Evolutionary conservation across 2,113 vertebrate genomes (phyloP), one percentile per base, ranked within the genome.

Genomic region (Haemorhous mexicanus): DNA sequence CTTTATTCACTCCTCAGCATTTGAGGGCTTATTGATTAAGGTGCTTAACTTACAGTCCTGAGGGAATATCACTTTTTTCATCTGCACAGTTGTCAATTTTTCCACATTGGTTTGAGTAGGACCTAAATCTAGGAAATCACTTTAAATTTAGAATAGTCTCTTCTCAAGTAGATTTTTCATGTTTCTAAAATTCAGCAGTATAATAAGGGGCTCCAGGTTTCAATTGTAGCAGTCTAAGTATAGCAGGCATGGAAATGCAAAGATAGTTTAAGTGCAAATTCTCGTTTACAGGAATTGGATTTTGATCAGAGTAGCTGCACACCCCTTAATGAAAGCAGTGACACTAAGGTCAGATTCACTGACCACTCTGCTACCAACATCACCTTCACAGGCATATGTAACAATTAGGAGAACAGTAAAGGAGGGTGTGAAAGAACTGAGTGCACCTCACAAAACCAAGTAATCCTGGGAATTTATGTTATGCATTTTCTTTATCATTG

Each of bases 1-100:
- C 84, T 95, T 95, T 96, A 87, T 92, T 95, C 17, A 90, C 56
- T 89, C 58, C 78, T 81, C 35, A 61, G 13, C 4, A 78, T 93
- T 84, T 67, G 52, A 76, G n/a, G 62, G 32, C 18, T 88, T 77
- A 69, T 89, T 68, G 67, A 49, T 84, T 93, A 87, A 90, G 72
- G 32, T 72, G 21, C 12, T 72, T 28, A 75, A 55, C 27, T 70
- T 62, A 41, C 13, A 78, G 27, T 24, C 33, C 35, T 59, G 12
- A 58, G 17, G 9, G 28, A 90, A 92, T 91, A 94, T 49, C 6
- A 56, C 41, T 93, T 44, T 92, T 72, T 90, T 85, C 81, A 78
- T 91, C 62, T 63, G 83, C 47, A 66, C 52, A 80, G 16, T 92
- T 92, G 67, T 69, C 2, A 69, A 3, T 58, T 77, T 85, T 79